phyloP scores from a whole-genome alignment of 2,888 invertebrate species.

The Melieria omissa region DNA sequence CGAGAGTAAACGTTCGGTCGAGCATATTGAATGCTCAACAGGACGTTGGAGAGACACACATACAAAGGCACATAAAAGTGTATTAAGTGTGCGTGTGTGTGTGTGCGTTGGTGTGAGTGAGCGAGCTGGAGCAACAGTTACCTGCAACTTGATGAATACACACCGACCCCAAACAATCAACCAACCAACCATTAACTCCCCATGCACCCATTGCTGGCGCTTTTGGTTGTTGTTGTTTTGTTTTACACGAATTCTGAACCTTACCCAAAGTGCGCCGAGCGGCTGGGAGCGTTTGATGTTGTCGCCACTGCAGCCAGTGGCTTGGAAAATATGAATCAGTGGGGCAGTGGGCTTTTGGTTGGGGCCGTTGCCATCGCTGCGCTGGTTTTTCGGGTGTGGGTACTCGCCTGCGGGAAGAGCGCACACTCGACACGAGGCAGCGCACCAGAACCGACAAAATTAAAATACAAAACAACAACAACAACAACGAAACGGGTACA shows the following conservation, averaged over 20 bases:
- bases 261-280: neutral
- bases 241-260: neutral
- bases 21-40: no score
- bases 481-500: neutral
- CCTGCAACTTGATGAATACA: conserved; percentile 25
- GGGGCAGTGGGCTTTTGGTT: conserved; percentile 28
- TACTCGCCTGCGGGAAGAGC: neutral
- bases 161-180: neutral
- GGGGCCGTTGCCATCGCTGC: neutral
- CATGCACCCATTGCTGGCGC: no score
- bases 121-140: conserved; percentile 27
- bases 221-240: neutral
- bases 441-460: neutral
- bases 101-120: neutral
- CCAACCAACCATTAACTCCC: no score
- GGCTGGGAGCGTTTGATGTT: neutral
- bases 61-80: neutral
- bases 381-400: neutral
- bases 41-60: no score
- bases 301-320: no score
- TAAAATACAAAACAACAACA: conserved; percentile 8
- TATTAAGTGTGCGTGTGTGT: neutral
- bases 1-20: no score
- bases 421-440: neutral
- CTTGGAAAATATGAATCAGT: conserved; percentile 40